A percentile compares a stretch with the other conserved stretches of the same genome.
Conservation (phyloP, 2,888 invertebrate species). For the Acanthacorydalis orientalis region DNA sequence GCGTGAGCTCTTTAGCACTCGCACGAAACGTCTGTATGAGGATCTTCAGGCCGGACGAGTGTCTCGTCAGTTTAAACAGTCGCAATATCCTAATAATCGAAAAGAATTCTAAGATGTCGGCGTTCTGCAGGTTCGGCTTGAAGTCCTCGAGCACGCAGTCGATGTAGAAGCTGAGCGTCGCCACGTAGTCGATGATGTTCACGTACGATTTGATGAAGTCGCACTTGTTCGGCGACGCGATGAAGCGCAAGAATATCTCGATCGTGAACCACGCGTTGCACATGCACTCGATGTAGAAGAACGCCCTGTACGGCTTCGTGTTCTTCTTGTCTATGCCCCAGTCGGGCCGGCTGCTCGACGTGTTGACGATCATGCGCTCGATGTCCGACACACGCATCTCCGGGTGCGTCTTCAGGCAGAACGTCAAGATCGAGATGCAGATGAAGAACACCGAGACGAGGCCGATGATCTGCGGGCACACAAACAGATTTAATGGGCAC, state of each 20-base stretch:
- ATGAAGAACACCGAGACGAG: constrained; percentile 99
- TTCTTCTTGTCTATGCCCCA: constrained; percentile 72
- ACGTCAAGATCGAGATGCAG: constrained; percentile 96
- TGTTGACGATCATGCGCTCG: constrained; percentile 60
- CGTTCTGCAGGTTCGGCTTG: constrained; percentile 82
- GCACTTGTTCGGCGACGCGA: constrained; percentile 85
- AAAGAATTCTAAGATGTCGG: constrained; percentile 93
- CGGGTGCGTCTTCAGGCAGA: constrained; percentile 99
- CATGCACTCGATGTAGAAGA: constrained; percentile 96
- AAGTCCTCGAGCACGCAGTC: constrained; percentile 80
- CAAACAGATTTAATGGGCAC: background rate
- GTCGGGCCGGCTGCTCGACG: constrained; percentile 52
- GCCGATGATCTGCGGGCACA: constrained; percentile 76
- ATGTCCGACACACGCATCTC: constrained; percentile 91
- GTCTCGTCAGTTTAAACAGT: constrained; percentile 89
- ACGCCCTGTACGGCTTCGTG: constrained; percentile 92
- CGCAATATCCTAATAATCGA: constrained; percentile 96
- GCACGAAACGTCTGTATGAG: constrained; percentile 96
- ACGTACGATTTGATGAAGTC: constrained; percentile 92
- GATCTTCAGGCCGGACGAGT: constrained; percentile 95
- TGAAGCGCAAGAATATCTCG: constrained; percentile 72
- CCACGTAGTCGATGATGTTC: constrained; percentile 98
- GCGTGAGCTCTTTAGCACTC: constrained; percentile 88
- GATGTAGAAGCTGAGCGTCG: constrained; percentile 96
- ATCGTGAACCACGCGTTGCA: constrained; percentile 99